A percentile compares a stretch with the other conserved stretches of the same genome.
Evolutionary conservation across 2,888 invertebrate genomes (phyloP).

Genomic region (Perdita meconis): DNA sequence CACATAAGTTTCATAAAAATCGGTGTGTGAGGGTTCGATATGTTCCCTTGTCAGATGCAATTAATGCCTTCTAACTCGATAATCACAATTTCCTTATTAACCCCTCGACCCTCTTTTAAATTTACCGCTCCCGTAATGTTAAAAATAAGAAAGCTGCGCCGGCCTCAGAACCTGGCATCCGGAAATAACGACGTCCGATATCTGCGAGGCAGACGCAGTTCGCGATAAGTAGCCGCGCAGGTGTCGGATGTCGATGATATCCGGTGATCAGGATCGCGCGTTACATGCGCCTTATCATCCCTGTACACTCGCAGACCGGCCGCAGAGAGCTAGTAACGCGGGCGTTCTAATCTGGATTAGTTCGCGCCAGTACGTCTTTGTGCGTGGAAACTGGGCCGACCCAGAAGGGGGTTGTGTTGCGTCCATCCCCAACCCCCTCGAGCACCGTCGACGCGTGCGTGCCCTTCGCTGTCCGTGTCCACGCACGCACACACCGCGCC

Average conservation of each 20-base stretch:
- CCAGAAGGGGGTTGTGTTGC: neutral
- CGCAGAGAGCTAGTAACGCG: conserved; percentile 68
- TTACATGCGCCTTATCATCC: conserved; percentile 74
- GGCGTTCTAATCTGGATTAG: conserved; percentile 78
- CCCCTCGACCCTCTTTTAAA: too few species aligned
- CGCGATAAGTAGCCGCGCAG: conserved; percentile 56
- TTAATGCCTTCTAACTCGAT: too few species aligned
- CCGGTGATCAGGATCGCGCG: conserved; percentile 58
- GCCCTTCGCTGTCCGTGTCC: conserved; percentile 23
- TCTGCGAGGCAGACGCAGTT: neutral
- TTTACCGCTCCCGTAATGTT: too few species aligned
- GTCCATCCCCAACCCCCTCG: neutral
- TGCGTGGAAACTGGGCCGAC: conserved; percentile 60
- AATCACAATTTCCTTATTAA: too few species aligned
- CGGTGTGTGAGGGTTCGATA: too few species aligned
- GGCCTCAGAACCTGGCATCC: neutral
- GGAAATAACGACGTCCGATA: conserved; percentile 18
- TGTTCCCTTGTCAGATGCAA: too few species aligned
- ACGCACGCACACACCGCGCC: conserved; percentile 27
- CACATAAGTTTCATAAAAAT: too few species aligned
- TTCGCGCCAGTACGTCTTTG: conserved; percentile 64
- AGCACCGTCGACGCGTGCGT: conserved; percentile 40
- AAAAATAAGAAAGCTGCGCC: too few species aligned
- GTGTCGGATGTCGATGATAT: conserved; percentile 60
- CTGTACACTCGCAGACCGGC: conserved; percentile 65